Conservation (phyloP, 2,888 invertebrate genomes). For the Sesia bembeciformis region DNA sequence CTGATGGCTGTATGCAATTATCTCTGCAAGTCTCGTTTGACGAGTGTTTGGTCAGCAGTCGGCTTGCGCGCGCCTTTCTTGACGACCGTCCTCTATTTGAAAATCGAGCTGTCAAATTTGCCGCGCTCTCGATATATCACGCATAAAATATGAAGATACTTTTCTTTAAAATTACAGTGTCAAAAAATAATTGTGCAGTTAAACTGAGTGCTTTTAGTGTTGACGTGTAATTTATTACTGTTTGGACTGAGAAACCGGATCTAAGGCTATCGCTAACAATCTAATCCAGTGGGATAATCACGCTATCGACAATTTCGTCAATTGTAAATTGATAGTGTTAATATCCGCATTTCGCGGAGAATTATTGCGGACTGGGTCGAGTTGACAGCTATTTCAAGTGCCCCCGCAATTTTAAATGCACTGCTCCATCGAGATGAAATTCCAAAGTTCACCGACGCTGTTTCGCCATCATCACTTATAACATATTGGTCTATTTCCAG, state of each 20-base stretch:
- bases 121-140: conserved; percentile 3
- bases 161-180: not conserved
- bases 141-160: not conserved
- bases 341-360: too few relatives aligned
- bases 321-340: too few relatives aligned
- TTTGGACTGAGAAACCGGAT: conserved; percentile 14
- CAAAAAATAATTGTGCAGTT: conserved; percentile 10
- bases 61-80: conserved; percentile 30
- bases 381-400: too few relatives aligned
- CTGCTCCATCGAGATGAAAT: too few relatives aligned
- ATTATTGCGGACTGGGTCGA: too few relatives aligned
- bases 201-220: conserved; percentile 15
- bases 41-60: conserved; percentile 23
- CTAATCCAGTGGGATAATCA: too few relatives aligned
- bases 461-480: too few relatives aligned
- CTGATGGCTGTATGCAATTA: conserved; percentile 37
- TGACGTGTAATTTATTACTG: conserved; percentile 15
- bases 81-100: conserved; percentile 30
- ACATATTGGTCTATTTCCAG: too few relatives aligned
- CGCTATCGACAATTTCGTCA: too few relatives aligned
- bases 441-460: too few relatives aligned
- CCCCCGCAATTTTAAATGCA: too few relatives aligned
- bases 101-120: conserved; percentile 13
- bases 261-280: too few relatives aligned
- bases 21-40: conserved; percentile 14